Evolutionary conservation across 1,140 invertebrate species (phyloP), one percentile per base, ranked within the genome.

Genomic region (Ooceraea biroi): DNA sequence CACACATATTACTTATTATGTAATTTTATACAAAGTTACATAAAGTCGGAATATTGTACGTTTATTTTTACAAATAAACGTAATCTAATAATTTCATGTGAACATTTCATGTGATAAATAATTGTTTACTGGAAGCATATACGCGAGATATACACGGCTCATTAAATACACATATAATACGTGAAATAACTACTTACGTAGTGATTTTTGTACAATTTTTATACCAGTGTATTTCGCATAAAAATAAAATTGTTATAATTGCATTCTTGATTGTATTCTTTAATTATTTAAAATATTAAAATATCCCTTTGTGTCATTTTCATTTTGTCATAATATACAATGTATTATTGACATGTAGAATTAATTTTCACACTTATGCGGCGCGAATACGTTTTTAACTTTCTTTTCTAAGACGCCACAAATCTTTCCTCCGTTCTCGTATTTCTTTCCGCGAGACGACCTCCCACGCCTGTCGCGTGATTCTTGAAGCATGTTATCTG

Each of bases 401-500:
- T 41, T 36, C 25, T 11, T 73, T 25, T 60, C 0, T 60, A 71
- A 72, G 14, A 41, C 22, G 60, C 17, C 41, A 73, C 41, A 44
- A 73, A 17, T 22, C 25, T 22, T 5, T 41, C 3, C 14, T 57
- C 22, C n/a, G 7, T 22, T 71, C 11, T 69, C 11, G 12, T 52
- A 25, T 30, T 25, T 3, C 10, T 58, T 46, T 44, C 41, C 4
- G 17, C 4, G 22, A 74, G 41, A 74, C 41, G 17, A 74, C 72
- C 57, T 74, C 55, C 57, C 41, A 61, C 25, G 57, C 7, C 22
- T 74, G 71, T 74, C 55, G 41, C 71, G n/a, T 41, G 11, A n/a
- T 12, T 69, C 60, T 88, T 60, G 48, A 87, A 73, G 52, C 50
- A 52, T 27, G 46, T 25, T 76, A 65, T 78, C 85, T 78, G 71